Evolutionary conservation across 2,113 vertebrate species (phyloP).

Genomic region (Fulica atra): DNA sequence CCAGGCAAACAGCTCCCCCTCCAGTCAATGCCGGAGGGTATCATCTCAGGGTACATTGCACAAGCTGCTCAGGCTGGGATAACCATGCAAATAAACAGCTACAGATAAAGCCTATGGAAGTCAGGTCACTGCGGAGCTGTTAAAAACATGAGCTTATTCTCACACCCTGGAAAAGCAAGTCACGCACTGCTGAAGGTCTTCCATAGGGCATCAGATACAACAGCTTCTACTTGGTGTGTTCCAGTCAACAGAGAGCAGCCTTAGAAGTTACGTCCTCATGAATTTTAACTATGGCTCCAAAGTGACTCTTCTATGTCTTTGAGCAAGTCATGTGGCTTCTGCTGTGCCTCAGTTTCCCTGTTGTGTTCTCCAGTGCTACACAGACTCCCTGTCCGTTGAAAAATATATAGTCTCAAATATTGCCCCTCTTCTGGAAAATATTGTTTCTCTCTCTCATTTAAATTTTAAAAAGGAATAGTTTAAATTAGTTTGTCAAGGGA

Average conservation of each 20-base stretch:
- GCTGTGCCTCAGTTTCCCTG: not conserved
- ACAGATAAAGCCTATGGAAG: not conserved
- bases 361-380: not conserved
- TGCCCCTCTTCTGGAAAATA: not conserved
- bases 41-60: not conserved
- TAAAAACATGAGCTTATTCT: not conserved
- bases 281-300: not conserved
- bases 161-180: not conserved
- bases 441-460: not conserved
- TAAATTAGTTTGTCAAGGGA: not conserved
- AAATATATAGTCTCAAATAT: not conserved
- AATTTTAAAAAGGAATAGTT: not conserved
- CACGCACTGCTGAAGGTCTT: not conserved
- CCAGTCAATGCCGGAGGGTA: not conserved
- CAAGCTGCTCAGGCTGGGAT: not conserved
- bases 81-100: not conserved
- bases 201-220: not conserved
- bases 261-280: not conserved
- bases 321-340: not conserved
- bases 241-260: not conserved
- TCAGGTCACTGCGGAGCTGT: accelerated
- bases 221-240: not conserved
- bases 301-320: not conserved
- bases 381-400: not conserved
- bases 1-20: conserved; percentile 16